Base-by-base conservation (phyloP, 2,113 vertebrate genomes). In the Sylvilagus bachmani region DNA sequence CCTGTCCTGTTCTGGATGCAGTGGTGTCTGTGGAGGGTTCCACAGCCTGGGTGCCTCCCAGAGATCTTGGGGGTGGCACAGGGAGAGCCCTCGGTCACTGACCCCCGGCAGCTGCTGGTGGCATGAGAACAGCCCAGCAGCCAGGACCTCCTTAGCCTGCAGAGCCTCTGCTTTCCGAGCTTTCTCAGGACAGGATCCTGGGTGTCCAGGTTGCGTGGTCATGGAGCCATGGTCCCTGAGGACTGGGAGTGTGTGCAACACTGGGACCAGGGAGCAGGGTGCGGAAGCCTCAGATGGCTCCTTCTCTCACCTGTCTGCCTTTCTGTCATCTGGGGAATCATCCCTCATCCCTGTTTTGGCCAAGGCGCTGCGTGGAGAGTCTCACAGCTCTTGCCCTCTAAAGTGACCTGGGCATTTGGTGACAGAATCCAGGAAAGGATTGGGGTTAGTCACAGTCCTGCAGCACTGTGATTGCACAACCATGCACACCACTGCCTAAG, bases 401-500 rank as follows among this genome's bases (percentile, higher is more conserved):
- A 11, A 0, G 16, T 24, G 83, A 64, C 5, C 10, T 17, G 31
- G 24, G 24, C 53, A 5, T 71, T 61, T 49, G 66, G 36, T 17
- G 70, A 77, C 81, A 61, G 58, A 33, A 14, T 29, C 55, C 13
- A 69, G 27, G 61, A 67, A 58, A 10, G 51, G 27, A 5, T 5
- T 22, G 5, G 25, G n/a, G 10, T 4, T 7, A 7, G n/a, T 64
- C 24, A 2, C 38, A 29, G 61, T 73, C 38, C 36, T 62, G 14
- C 10, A 4, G 22, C 4, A 21, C 27, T 8, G 44, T 19, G 49
- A n/a, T 31, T 25, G 8, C 49, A 44, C 25, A 31, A 16, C 31
- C 44, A 61, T 24, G 21, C 6, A 7, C 27, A 0, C 3, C 1
- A 51, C 14, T 2, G 10, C 19, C 4, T 21, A 29, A 12, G 33